Evolutionary conservation across 2,888 invertebrate species (phyloP), one percentile per base, ranked within the genome.

Genomic region (Amorpha juglandis): DNA sequence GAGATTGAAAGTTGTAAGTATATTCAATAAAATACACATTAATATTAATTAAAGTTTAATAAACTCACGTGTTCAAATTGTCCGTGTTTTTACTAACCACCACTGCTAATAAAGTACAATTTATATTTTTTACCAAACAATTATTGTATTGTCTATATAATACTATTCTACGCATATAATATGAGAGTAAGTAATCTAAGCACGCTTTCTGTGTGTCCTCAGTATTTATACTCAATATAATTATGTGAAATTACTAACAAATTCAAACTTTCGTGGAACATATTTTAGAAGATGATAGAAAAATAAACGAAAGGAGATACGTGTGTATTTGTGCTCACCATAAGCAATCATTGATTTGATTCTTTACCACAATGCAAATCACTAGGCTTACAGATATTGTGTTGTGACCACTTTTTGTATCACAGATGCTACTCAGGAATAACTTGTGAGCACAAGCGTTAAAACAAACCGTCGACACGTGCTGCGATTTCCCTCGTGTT

Each of bases 1-100:
- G 98, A 98, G 94, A 98, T 98, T 82, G 98, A 98, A 95, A 98
- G 98, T 95, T 98, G 98, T 98, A 97, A 98, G 98, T 98, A 96
- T 89, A 83, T 85, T 83, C 78, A 79, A 71, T 80, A 79, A 79
- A 71, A 67, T 68, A 72, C 70, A 63, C 50, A 67, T 35, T 35
- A 19, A 55, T 69, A 71, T 19, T 67, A 69, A 9, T 50, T 19
- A 16, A 14, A 45, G 14, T 58, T 48, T 66, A 47, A 52, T 65
- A 66, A 65, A 19, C 63, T 62, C 63, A 63, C 67, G 52, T 69
- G 63, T 67, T 63, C 66, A 67, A 63, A 64, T 50, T 51, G 51
- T 70, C 67, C 72, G 66, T 72, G 50, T 71, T 70, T 67, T 71
- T 71, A 48, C 48, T 35, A 55, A 64, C 47, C 33, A 53, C 45